phyloP scores from a whole-genome alignment of 2,797 vertebrate genomes.

The Acestrorhynchus altus region DNA sequence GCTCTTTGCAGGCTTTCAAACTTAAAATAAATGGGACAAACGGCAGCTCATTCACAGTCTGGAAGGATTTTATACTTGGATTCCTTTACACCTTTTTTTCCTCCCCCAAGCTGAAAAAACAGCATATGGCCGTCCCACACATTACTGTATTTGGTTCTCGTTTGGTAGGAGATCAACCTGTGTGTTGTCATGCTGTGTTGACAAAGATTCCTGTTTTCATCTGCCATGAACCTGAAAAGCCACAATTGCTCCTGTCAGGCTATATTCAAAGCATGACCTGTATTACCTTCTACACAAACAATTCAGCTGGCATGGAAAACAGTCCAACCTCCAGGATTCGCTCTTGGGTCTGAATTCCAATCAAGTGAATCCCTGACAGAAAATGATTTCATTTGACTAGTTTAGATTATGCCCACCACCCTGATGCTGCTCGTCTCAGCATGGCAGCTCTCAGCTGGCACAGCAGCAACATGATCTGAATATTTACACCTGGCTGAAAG shows the following conservation, averaged over 20 bases:
- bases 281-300: conserved; percentile 66
- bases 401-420: conserved; percentile 46
- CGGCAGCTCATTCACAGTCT: neutral
- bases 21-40: neutral
- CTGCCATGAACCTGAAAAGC: conserved; percentile 10
- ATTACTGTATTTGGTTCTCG: neutral
- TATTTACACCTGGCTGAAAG: conserved; percentile 52
- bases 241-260: conserved; percentile 58
- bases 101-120: neutral
- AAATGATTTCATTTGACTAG: conserved; percentile 63
- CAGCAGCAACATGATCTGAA: conserved; percentile 46
- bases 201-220: neutral
- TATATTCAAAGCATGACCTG: conserved; percentile 58
- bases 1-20: neutral
- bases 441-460: conserved; percentile 40
- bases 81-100: conserved; percentile 7
- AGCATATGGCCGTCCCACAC: neutral
- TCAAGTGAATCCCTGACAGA: conserved; percentile 65
- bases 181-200: conserved; percentile 6
- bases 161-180: conserved; percentile 7
- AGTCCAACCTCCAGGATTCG: conserved; percentile 26
- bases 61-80: neutral
- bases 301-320: conserved; percentile 62
- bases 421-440: conserved; percentile 40
- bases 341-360: conserved; percentile 68